Conservation (phyloP, 2,888 invertebrate genomes). For the Drosophila aldrichi region DNA sequence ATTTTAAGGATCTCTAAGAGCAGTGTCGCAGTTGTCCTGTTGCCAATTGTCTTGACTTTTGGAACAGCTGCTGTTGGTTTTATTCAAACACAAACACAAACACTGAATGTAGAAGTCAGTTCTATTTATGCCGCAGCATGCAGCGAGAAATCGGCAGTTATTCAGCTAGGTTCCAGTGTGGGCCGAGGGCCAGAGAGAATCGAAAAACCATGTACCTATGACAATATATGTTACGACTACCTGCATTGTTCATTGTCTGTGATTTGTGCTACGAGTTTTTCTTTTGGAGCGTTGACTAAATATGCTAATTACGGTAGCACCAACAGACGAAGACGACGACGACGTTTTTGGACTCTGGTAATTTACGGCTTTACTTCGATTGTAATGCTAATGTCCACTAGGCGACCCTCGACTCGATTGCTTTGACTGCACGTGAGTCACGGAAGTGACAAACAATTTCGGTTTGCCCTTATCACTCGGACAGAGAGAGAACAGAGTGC, state of each 20-base stretch:
- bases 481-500: background rate
- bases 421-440: constrained; percentile 33
- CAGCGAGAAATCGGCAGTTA: constrained; percentile 11
- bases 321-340: constrained; percentile 25
- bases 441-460: constrained; percentile 58
- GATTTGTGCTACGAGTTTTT: constrained; percentile 23
- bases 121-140: constrained; percentile 75
- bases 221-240: constrained; percentile 56
- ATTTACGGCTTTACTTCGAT: constrained; percentile 67
- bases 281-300: constrained; percentile 61
- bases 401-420: constrained; percentile 40
- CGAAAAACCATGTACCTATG: constrained; percentile 48
- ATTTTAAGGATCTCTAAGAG: constrained; percentile 5
- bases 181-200: constrained; percentile 33
- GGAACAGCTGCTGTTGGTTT: constrained; percentile 59
- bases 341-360: constrained; percentile 40
- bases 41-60: constrained; percentile 50
- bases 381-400: constrained; percentile 63
- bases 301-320: constrained; percentile 72
- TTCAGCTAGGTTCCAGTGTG: constrained; percentile 31
- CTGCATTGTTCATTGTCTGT: constrained; percentile 46
- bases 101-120: constrained; percentile 27
- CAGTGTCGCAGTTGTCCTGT: constrained; percentile 26
- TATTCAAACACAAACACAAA: constrained; percentile 11
- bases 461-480: constrained; percentile 33